Base-by-base conservation (phyloP, 2,113 vertebrate genomes). In the Sinocyclocheilus anshuiensis region DNA sequence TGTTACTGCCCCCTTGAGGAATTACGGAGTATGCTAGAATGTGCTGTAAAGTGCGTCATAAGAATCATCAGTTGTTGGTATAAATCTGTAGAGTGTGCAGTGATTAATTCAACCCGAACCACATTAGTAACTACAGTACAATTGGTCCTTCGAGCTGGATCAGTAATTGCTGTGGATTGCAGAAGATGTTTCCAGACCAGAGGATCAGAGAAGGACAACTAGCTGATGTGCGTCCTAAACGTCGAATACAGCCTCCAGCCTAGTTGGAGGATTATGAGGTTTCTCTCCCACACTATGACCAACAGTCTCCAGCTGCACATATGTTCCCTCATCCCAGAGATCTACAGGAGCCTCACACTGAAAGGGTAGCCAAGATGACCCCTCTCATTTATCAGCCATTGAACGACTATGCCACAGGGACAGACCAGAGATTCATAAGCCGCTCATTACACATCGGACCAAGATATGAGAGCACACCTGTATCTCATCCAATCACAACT, bases 351-450 rank as follows among this genome's bases (percentile, higher is more conserved):
- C 13, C n/a, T 15, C 63, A 29, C 24, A 0, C 12, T 29, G 63
- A 67, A 67, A 67, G 24, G 63, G 63, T 67, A 65, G 63, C 63
- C n/a, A 10, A 65, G 61, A 65, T 24, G 61, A 63, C 59, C 59
- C 59, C 59, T 63, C 61, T 67, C 63, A 67, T 10, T 24, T 29
- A 67, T 67, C 24, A 26, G 10, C 11, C 24, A 13, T 2, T n/a
- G n/a, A 24, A 13, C 5, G 24, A 29, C 5, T 12, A 67, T 24
- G 63, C 63, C 26, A 67, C 9, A 1, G 2, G 24, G 5, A 15
- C 63, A 67, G 63, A 67, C 12, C 11, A 24, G 13, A 26, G 12
- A 67, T 24, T 11, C 13, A 29, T 67, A 33, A 69, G 65, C 16
- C 13, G 15, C 24, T 29, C 13, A 69, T 13, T 13, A 16, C 26